Conservation (phyloP, 2,888 invertebrate genomes). For the Agrochola macilenta region DNA sequence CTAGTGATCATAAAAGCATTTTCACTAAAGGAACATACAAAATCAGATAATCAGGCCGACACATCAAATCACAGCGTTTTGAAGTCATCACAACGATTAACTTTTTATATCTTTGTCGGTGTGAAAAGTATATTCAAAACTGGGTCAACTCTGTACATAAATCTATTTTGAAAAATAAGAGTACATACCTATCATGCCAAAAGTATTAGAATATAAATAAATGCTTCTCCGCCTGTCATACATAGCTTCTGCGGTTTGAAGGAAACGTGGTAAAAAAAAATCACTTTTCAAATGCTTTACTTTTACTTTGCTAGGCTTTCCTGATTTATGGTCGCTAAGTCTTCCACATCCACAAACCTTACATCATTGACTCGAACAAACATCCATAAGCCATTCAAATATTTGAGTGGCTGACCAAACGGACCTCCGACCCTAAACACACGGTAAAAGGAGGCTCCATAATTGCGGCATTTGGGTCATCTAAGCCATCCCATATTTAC, state of each 20-base stretch:
- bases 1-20: neutral
- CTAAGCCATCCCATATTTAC: conserved; percentile 26
- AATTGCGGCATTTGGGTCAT: conserved; percentile 18
- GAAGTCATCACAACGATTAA: conserved; percentile 33
- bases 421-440: conserved; percentile 42
- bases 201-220: conserved; percentile 25
- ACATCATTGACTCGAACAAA: conserved; percentile 33
- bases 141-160: conserved; percentile 47
- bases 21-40: neutral
- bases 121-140: conserved; percentile 20
- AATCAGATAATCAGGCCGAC: conserved; percentile 20
- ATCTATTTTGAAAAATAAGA: conserved; percentile 41
- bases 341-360: conserved; percentile 16
- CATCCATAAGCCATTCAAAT: conserved; percentile 36
- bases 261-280: conserved; percentile 15
- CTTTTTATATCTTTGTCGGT: conserved; percentile 25
- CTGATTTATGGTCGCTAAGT: conserved; percentile 12
- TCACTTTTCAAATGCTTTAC: conserved; percentile 18
- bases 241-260: conserved; percentile 10
- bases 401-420: conserved; percentile 38
- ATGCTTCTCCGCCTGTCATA: conserved; percentile 6
- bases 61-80: conserved; percentile 22
- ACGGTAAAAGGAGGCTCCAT: conserved; percentile 22
- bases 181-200: conserved; percentile 24
- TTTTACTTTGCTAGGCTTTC: conserved; percentile 8